Evolutionary conservation across 2,888 invertebrate species (phyloP), one percentile per base, ranked within the genome.

Genomic region (Reticulitermes lucifugus): DNA sequence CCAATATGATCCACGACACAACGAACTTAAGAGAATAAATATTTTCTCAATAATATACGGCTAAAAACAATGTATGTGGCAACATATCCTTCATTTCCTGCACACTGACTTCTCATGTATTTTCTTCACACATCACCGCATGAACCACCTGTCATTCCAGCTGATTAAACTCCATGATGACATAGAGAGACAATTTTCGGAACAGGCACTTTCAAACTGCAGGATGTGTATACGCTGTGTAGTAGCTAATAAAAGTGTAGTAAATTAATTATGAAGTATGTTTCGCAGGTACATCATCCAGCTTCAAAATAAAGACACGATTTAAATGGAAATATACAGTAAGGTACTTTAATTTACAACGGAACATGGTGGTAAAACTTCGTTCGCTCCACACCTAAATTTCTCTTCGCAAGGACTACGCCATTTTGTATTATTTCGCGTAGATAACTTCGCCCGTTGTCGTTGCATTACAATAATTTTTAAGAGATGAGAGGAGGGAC

Each of bases 371-470:
- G n/a, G 9, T 55, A 18, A 2, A 65, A 25, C 65, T 25, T 6
- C 4, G 9, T 65, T 10, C 65, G 25, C 65, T 65, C 65, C 65
- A 65, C 65, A 65, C 25, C 65, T 25, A 65, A 25, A 65, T 41
- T 73, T 73, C 73, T 73, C 77, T 77, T 46, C 41, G 46, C 77
- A 77, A 1, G 77, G 18, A 7, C 1, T 10, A 25, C 70, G 55
- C 85, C 85, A 85, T 85, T 46, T 81, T 85, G 85, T 85, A 85
- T 81, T 85, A 59, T 80, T 81, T n/a, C 85, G 85, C 85, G 21
- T 7, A 43, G 22, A 18, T 60, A 70, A 70, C 29, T 25, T 79
- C 9, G 3, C 60, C 0, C 41, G 9, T 7, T 21, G 25, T 41
- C 12, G 6, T 41, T 0, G 21, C 65, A 25, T 65, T 65, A 25